Base-by-base conservation (phyloP, 2,113 vertebrate genomes). In the Microtus montanus region DNA sequence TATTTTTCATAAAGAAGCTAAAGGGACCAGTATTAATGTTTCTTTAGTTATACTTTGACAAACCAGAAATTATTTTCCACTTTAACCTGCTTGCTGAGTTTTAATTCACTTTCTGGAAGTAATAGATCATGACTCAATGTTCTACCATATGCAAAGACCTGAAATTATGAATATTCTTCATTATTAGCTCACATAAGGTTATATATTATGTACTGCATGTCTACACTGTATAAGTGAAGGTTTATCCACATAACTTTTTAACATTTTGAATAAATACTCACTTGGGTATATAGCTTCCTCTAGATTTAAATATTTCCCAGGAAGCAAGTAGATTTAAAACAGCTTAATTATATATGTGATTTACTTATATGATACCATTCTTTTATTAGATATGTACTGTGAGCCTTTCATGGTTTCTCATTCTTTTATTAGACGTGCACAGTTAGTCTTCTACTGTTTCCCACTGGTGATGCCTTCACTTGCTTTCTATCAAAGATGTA, bases 241-340 rank as follows among this genome's bases (percentile, higher is more conserved):
- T 30, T 52, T 66, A 94, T 28, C 15, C 26, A 86, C 0, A 5
- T 20, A 15, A 0, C 61, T 26, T 10, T 33, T 68, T 61, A 70
- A 1, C 44, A 52, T 44, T 35, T 88, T 61, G 92, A 80, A 84
- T 19, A 54, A 35, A 77, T 41, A 82, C 26, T 78, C 14, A 73
- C 70, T 5, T 73, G 66, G 2, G 28, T 24, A 52, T 88, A 35
- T 61, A 13, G 15, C 41, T 89, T 90, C 64, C 54, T 93, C 74
- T 26, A 93, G 28, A 86, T 47, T 88, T 93, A 96, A 83, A 12
- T 49, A 66, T 94, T 91, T 22, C 80, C 74, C 92, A 90, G 52
- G 80, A 35, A 92, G 61, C 1, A 35, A 92, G 47, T 0, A 88
- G 85, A 92, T 85, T 89, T 90, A 61, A 88, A 78, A 82, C 41